Evolutionary conservation across 2,888 invertebrate species (phyloP), one percentile per base, ranked within the genome.

Genomic region (Stenodema calcarata): DNA sequence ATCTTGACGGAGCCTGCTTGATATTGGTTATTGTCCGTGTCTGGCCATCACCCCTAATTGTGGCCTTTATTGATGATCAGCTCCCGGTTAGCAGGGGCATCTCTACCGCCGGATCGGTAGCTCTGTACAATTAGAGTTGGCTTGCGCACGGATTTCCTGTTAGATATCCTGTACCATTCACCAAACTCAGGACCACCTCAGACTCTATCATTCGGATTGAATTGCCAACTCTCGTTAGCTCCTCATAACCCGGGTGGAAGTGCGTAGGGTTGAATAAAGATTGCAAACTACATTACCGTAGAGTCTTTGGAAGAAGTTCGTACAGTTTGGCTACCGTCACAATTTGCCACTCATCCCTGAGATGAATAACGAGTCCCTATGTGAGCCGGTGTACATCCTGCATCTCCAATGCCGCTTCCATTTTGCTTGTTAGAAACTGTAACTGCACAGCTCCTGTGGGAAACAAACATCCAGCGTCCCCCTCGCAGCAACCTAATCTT

Each of bases 1-100:
- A 82, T 82, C 82, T 82, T 82, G 82, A 82, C 82, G 82, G 82
- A 69, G 70, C 82, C 82, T 75, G 50, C 35, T 82, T 82, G 50
- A 82, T 82, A 82, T 82, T 41, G 82, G 69, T 82, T 82, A 82
- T 82, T 82, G 82, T 82, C 50, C 82, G 23, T 47, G 35, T 35
- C 35, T 35, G 81, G 18, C 81, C 81, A 41, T 81, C 82, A 69
- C 41, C 50, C 42, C 41, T 82, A 82, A 69, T 82, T 82, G 82
- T 81, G 41, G 41, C 73, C 35, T 75, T 30, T 75, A 75, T 75
- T 75, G 73, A 75, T 75, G 73, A 75, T 75, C 73, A n/a, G 73
- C 41, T 35, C 73, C 73, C 27, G 62, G 62, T 62, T 62, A 23
- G 62, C 62, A 62, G n/a, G 62, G 18, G 62, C 62, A 18, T 62